Evolutionary conservation across 2,888 invertebrate genomes (phyloP), one percentile per base, ranked within the genome.

Genomic region (Icerya purchasi): DNA sequence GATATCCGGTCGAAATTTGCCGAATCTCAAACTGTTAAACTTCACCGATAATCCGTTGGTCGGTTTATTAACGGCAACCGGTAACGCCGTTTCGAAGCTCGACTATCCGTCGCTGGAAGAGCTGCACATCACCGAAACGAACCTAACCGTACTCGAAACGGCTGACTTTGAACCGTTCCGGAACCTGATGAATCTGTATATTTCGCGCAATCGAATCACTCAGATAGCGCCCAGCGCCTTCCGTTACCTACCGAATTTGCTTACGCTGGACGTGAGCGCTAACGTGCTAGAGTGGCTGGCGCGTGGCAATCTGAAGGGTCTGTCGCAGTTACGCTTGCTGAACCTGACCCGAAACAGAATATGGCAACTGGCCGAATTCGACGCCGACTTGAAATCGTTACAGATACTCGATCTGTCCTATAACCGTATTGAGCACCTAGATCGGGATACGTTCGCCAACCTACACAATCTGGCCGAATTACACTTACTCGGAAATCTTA

Each of bases 91-190:
- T 21, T 21, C 3, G 18, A 22, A 22, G 52, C 56, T 61, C 49
- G 54, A 61, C 20, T 66, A 63, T 53, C 66, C 65, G 77, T 82
- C 68, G 77, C 80, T 66, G 67, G 71, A 22, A 77, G 79, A 66
- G 85, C 84, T 72, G 82, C 86, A 1, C 81, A 87, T 69, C 82
- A 87, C 65, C 82, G 81, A 62, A 77, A 88, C 89, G 5, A 89
- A 89, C 69, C 75, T 89, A 57, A 84, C 82, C 21, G 83, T 88
- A 64, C 78, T 90, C 55, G 86, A 86, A 0, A 85, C 84, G 65
- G 84, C 83, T 69, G 89, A 89, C 68, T 89, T 90, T 67, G 85
- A 86, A 68, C 81, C 84, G 49, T 89, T 88, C 68, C 84, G 86
- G 21, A 78, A 82, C 0, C 73, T 89, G 49, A 79, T 85, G 68